phyloP scores from a whole-genome alignment of 2,888 invertebrate genomes.

The Hemithea aestivaria region DNA sequence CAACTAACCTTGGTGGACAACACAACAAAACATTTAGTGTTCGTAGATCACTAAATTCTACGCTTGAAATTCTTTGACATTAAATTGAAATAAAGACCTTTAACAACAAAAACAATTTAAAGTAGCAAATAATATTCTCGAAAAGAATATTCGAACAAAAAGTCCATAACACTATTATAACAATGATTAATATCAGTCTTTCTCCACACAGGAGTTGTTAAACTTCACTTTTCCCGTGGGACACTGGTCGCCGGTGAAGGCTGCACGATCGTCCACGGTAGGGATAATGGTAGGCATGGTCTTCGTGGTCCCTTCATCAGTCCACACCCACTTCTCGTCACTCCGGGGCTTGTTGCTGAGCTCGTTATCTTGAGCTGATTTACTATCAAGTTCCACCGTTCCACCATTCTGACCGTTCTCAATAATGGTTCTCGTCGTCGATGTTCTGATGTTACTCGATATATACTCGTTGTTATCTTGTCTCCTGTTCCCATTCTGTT shows the following conservation, averaged over 20 bases:
- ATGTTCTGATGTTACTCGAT: not conserved
- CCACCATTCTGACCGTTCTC: no score
- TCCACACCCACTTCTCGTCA: slow-evolving; percentile 29
- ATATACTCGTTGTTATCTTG: not conserved
- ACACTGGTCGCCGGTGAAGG: slow-evolving; percentile 33
- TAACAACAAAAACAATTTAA: no score
- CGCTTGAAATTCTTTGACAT: no score
- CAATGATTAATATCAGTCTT: slow-evolving; percentile 15
- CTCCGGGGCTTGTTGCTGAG: slow-evolving; percentile 6
- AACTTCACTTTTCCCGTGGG: slow-evolving; percentile 30
- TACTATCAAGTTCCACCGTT: slow-evolving; percentile 7
- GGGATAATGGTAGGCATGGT: slow-evolving; percentile 6
- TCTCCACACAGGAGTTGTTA: slow-evolving; percentile 26
- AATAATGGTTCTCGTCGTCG: no score
- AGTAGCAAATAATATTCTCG: no score
- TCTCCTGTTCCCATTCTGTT: not conserved
- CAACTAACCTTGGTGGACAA: no score
- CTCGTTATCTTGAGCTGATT: slow-evolving; percentile 22
- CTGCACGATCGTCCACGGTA: slow-evolving; percentile 32
- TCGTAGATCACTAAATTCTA: no score
- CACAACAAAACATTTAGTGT: no score
- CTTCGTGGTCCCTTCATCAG: slow-evolving; percentile 2
- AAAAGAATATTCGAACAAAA: no score
- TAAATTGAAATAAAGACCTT: no score
- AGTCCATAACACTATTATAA: no score